Evolutionary conservation across 2,888 invertebrate species (phyloP).

Genomic region (Erannis defoliaria): DNA sequence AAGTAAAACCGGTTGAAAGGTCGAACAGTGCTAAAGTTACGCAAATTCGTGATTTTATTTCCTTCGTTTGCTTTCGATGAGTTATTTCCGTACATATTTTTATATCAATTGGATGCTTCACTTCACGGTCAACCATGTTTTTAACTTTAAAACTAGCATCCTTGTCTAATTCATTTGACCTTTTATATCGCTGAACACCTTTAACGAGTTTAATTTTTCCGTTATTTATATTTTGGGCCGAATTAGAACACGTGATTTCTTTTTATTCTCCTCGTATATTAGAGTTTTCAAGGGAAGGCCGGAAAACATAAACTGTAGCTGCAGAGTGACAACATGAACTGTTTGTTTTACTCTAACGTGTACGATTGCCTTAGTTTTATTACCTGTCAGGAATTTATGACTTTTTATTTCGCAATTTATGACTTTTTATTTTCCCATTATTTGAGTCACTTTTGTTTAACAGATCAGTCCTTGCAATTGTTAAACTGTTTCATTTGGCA

Average conservation of each 20-base stretch:
- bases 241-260: conserved; percentile 33
- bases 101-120: conserved; percentile 8
- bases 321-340: conserved; percentile 31
- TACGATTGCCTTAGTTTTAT: conserved; percentile 30
- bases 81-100: conserved; percentile 21
- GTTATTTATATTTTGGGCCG: conserved; percentile 18
- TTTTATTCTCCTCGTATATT: conserved; percentile 28
- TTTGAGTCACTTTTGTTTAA: background rate
- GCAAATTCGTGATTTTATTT: conserved; percentile 21
- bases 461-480: background rate
- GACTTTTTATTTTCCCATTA: conserved; percentile 14
- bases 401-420: conserved; percentile 12
- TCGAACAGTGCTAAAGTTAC: conserved; percentile 23
- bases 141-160: conserved; percentile 19
- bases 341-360: conserved; percentile 25
- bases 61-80: conserved; percentile 27
- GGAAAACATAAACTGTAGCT: conserved; percentile 42
- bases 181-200: conserved; percentile 28
- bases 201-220: conserved; percentile 14
- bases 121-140: conserved; percentile 21
- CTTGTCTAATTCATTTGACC: conserved; percentile 21
- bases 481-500: no score
- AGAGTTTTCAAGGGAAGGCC: conserved; percentile 70
- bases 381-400: conserved; percentile 12
- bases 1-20: conserved; percentile 28